Evolutionary conservation across 2,113 vertebrate species (phyloP).

Genomic region (Sylvia atricapilla): DNA sequence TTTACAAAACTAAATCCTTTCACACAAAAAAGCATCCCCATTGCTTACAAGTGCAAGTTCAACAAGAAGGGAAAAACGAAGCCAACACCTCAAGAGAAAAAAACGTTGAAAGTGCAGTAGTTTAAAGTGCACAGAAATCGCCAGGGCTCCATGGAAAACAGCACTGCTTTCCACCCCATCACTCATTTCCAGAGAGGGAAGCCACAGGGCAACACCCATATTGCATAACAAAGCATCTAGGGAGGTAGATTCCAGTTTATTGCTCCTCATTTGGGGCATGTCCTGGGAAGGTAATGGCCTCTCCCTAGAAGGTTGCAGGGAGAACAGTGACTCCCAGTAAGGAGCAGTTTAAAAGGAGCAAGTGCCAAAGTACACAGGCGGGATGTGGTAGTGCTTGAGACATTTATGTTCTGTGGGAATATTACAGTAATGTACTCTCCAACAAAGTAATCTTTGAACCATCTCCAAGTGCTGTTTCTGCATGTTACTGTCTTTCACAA

Average conservation of each 20-base stretch:
- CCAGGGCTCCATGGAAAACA: neutral
- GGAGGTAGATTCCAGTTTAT: neutral
- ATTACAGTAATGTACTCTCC: neutral
- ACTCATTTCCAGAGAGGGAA: neutral
- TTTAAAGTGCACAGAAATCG: neutral
- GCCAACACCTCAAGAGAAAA: neutral
- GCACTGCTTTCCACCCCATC: neutral
- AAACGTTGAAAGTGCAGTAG: neutral
- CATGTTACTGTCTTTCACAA: conserved; percentile 51
- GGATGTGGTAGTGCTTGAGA: neutral
- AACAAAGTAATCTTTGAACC: conserved; percentile 43
- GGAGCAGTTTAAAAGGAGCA: neutral
- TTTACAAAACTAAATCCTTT: neutral
- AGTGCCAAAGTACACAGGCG: conserved; percentile 22
- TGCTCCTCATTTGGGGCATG: neutral
- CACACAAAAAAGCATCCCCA: neutral
- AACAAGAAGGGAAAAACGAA: neutral
- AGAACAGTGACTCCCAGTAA: neutral
- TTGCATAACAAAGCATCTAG: neutral
- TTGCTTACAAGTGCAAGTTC: neutral
- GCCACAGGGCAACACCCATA: neutral
- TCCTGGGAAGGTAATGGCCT: conserved; percentile 6
- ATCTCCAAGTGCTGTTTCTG: conserved; percentile 52
- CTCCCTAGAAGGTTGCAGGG: neutral
- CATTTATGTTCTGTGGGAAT: conserved; percentile 15